Evolutionary conservation across 1,140 invertebrate genomes (phyloP), one percentile per base, ranked within the genome.

Genomic region (Eubasilissa regina): DNA sequence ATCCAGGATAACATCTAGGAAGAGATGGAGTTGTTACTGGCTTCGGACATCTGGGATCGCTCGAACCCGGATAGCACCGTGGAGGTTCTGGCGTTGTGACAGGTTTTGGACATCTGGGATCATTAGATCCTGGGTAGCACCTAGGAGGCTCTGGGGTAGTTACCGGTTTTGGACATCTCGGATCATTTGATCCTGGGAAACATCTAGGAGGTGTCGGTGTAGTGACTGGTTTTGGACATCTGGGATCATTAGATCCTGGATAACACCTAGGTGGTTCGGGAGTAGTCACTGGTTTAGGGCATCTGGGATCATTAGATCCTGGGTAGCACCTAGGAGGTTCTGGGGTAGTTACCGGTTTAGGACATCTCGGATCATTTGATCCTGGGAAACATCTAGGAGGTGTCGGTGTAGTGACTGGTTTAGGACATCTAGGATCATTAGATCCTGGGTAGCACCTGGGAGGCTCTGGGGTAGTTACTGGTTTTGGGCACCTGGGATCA

Each of bases 61-160:
- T 83, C 6, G 82, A 83, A 19, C 58, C 77, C n/a, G 68, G 77
- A 60, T 74, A 84, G 78, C 81, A 74, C 53, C 19, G 53, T 70
- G 83, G 70, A 66, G 82, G 78, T n/a, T 70, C 66, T 11, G 80
- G 78, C 43, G 75, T 70, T 45, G 68, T 73, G 17, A 78, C 81
- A 11, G 82, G 81, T 58, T 70, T 66, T 9, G 84, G 84, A 76
- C 85, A 86, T 21, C 85, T 75, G 10, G 87, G 86, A 84, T 90
- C 86, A 0, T 68, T 85, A 10, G 84, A 85, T n/a, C 87, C 88
- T 9, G 87, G 87, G 82, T 84, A 85, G 56, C 82, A 85, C 12
- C 75, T 82, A 25, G 81, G 81, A 66, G 86, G 86, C 55, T 84
- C 84, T 60, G 83, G 80, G 9, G 48, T 83, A 45, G 56, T 53